Conservation (phyloP, 2,113 vertebrate genomes). For the western clawed frog (Xenopus tropicalis) region DNA sequence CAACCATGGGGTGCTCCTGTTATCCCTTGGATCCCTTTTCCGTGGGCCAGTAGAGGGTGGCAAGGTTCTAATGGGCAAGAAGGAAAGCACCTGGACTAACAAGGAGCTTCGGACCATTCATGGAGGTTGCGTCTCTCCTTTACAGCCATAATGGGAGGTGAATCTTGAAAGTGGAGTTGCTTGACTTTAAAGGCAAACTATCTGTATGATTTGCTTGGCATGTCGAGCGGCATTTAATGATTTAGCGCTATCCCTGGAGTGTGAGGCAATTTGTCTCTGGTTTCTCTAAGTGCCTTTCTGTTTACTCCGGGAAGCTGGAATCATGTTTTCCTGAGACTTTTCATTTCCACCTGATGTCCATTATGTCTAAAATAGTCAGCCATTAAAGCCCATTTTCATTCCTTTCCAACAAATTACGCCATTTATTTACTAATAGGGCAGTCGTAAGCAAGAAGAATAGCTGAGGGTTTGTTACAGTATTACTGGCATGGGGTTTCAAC, state of each 20-base stretch:
- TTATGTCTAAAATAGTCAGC: not conserved
- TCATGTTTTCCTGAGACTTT: not conserved
- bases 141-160: too few species aligned
- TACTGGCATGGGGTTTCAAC: not conserved
- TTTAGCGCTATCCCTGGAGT: constrained; percentile 13
- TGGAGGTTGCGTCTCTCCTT: too few species aligned
- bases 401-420: not conserved
- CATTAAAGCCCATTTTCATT: constrained; percentile 21
- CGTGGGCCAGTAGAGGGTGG: too few species aligned
- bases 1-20: too few species aligned
- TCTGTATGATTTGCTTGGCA: too few species aligned
- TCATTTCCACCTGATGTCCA: constrained; percentile 13
- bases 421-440: not conserved
- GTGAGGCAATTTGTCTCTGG: constrained; percentile 27
- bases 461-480: not conserved
- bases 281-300: constrained; percentile 34
- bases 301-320: not conserved
- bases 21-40: too few species aligned
- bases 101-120: too few species aligned
- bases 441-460: not conserved
- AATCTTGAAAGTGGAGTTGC: too few species aligned
- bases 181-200: too few species aligned
- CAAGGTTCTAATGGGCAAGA: too few species aligned
- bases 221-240: not conserved
- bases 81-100: too few species aligned